Percentiles rank a stretch among this genome's conserved stretches.
Evolutionary conservation across 1,140 invertebrate genomes (phyloP).

Genomic region (Aphis craccivora): DNA sequence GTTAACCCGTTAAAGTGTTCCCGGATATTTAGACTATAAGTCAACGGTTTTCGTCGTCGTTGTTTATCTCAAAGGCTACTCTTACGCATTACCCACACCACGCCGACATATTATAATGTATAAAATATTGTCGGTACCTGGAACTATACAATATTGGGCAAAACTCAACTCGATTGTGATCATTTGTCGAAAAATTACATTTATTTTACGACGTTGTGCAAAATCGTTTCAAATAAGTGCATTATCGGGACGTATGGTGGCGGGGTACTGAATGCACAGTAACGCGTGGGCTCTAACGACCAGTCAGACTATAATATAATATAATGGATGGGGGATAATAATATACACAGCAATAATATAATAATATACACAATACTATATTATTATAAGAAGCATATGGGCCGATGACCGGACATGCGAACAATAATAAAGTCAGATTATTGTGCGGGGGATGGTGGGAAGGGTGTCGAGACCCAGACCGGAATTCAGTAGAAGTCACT

Average conservation of each 20-base stretch:
- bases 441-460: too few species aligned
- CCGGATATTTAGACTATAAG: background rate
- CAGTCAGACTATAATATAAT: background rate
- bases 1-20: background rate
- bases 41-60: background rate
- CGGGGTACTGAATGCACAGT: background rate
- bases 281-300: background rate
- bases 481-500: background rate
- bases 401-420: background rate
- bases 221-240: background rate
- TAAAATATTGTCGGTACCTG: background rate
- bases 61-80: background rate
- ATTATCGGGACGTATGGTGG: background rate
- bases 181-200: background rate
- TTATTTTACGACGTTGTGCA: background rate
- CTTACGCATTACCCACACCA: too few species aligned
- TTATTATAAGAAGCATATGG: background rate
- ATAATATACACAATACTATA: background rate
- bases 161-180: background rate
- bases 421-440: conserved; percentile 10
- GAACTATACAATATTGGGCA: background rate
- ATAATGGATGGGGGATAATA: background rate
- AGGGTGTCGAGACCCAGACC: background rate
- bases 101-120: background rate
- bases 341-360: background rate